Evolutionary conservation across 2,113 vertebrate species (phyloP).

Genomic region (Sialia sialis): DNA sequence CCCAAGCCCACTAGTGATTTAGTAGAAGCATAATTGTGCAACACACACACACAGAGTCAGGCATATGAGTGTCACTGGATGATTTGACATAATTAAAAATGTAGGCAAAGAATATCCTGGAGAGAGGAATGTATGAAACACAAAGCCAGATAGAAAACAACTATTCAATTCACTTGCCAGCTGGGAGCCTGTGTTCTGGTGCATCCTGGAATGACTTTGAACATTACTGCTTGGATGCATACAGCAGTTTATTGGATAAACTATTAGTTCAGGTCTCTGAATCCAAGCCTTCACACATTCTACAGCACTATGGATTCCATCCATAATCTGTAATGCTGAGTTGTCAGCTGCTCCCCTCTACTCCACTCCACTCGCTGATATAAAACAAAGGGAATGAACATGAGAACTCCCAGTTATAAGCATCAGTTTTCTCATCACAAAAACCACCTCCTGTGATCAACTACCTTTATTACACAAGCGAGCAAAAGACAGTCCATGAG

Average conservation of each 20-base stretch:
- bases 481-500: neutral
- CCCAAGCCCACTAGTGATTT: neutral
- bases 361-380: neutral
- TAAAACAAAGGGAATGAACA: neutral
- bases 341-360: neutral
- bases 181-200: neutral
- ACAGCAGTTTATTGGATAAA: neutral
- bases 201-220: neutral
- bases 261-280: neutral
- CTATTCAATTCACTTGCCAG: neutral
- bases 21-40: neutral
- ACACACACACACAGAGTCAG: neutral
- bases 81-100: neutral
- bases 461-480: neutral
- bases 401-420: neutral
- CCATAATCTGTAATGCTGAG: neutral
- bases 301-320: neutral
- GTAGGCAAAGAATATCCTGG: neutral
- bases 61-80: neutral
- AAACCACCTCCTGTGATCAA: neutral
- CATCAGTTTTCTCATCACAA: neutral
- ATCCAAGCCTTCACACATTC: neutral
- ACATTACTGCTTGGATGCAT: neutral
- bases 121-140: neutral
- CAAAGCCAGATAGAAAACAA: neutral